These are phyloP conservation scores for Abrostola triplasia DNA, from an alignment of 2,888 invertebrate genomes.

Conservation along the genomic window DNA sequence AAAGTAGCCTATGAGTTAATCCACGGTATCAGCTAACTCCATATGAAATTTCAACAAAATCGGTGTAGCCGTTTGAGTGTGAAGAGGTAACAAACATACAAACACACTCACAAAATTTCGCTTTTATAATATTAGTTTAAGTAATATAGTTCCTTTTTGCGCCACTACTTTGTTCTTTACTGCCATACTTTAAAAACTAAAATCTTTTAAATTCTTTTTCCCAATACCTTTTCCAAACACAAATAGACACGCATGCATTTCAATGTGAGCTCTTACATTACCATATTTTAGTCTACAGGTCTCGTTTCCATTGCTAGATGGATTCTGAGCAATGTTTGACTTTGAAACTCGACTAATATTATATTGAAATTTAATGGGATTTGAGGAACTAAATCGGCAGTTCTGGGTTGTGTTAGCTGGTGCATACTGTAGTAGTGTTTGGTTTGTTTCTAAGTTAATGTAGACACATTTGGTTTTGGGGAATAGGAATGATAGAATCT, in stretches of 20 bases:
- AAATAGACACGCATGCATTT: constrained; percentile 25
- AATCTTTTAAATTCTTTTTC: constrained; percentile 8
- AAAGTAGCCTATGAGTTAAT: no score
- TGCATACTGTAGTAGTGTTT: constrained; percentile 18
- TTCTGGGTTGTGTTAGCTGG: constrained; percentile 30
- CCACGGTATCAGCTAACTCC: no score
- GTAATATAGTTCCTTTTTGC: neutral
- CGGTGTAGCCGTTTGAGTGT: no score
- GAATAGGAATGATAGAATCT: constrained; percentile 4
- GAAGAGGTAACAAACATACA: no score
- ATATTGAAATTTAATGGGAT: constrained; percentile 55
- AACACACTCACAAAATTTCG: no score
- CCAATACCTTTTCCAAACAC: constrained; percentile 34
- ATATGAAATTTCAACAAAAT: no score
- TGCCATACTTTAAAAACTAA: neutral
- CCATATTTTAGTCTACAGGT: constrained; percentile 43
- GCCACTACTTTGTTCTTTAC: neutral
- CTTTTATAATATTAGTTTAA: no score
- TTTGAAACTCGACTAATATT: constrained; percentile 54
- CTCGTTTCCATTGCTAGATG: constrained; percentile 33
- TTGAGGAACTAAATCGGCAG: constrained; percentile 42
- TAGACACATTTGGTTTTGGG: constrained; percentile 1
- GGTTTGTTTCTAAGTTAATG: constrained; percentile 28
- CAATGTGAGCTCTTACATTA: constrained; percentile 44
- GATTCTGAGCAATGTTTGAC: constrained; percentile 44